Evolutionary conservation across 2,888 invertebrate species (phyloP).

Genomic region (Coenonympha arcania): DNA sequence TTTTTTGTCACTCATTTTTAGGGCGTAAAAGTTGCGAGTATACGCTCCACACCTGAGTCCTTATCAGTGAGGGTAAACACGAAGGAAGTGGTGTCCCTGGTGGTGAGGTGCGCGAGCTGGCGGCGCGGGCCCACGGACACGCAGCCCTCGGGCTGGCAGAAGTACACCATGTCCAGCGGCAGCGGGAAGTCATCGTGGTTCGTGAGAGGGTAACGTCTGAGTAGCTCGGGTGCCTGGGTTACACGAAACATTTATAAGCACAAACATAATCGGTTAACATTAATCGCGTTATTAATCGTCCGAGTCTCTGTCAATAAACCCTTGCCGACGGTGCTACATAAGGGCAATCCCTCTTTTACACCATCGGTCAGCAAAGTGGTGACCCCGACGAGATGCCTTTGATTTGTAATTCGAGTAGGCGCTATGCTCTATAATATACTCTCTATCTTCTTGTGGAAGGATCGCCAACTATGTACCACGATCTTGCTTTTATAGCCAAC

Average conservation of each 20-base stretch:
- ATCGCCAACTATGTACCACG: too few species aligned
- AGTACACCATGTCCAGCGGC: conserved; percentile 98
- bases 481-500: too few species aligned
- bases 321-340: too few species aligned
- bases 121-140: conserved; percentile 91
- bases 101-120: conserved; percentile 59
- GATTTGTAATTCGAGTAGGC: too few species aligned
- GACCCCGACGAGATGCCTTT: too few species aligned
- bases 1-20: too few species aligned
- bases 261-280: neutral
- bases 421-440: too few species aligned
- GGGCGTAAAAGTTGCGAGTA: too few species aligned
- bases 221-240: conserved; percentile 92
- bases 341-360: too few species aligned
- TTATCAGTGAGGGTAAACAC: conserved; percentile 99
- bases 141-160: conserved; percentile 99
- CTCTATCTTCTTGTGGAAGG: too few species aligned
- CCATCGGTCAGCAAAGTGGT: too few species aligned
- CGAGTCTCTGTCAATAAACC: neutral
- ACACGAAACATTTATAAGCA: conserved; percentile 23
- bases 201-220: conserved; percentile 94
- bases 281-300: neutral
- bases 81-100: conserved; percentile 95
- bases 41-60: conserved; percentile 97
- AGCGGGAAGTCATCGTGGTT: conserved; percentile 98